Conservation (phyloP, 2,113 vertebrate genomes). For the Trichomycterus rosablanca region DNA sequence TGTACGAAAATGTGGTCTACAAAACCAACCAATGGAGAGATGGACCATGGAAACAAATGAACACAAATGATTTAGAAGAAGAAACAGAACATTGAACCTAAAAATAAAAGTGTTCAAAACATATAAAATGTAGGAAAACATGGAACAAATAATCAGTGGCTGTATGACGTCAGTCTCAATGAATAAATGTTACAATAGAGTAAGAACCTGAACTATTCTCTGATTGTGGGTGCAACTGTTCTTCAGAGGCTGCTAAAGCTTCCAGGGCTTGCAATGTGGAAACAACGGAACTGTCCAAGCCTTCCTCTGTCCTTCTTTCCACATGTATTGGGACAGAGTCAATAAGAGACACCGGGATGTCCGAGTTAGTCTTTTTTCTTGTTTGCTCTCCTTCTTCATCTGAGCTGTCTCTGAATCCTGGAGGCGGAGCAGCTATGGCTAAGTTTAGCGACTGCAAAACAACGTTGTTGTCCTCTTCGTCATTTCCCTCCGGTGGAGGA, state of each 20-base stretch:
- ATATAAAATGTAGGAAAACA: conserved; percentile 60
- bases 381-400: conserved; percentile 80
- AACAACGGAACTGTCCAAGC: conserved; percentile 80
- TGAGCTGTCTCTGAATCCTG: conserved; percentile 96
- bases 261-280: conserved; percentile 90
- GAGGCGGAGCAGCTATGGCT: conserved; percentile 95
- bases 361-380: conserved; percentile 65
- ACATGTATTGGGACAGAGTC: conserved; percentile 85
- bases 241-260: conserved; percentile 89
- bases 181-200: conserved; percentile 96
- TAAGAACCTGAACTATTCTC: conserved; percentile 99
- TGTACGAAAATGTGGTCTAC: conserved; percentile 55
- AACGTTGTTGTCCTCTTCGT: conserved; percentile 87
- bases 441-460: conserved; percentile 93
- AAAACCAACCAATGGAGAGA: conserved; percentile 44
- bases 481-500: conserved; percentile 91
- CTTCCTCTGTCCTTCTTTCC: conserved; percentile 75
- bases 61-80: conserved; percentile 38
- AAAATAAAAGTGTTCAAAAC: conserved; percentile 62
- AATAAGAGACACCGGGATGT: conserved; percentile 95
- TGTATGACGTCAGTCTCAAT: conserved; percentile 76
- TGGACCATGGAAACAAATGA: conserved; percentile 47
- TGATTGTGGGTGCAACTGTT: conserved; percentile 78
- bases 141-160: conserved; percentile 70
- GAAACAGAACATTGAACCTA: conserved; percentile 16